These are phyloP conservation scores for Argopecten irradians DNA, from an alignment of 1,140 invertebrate species.

Conservation along the genomic window DNA sequence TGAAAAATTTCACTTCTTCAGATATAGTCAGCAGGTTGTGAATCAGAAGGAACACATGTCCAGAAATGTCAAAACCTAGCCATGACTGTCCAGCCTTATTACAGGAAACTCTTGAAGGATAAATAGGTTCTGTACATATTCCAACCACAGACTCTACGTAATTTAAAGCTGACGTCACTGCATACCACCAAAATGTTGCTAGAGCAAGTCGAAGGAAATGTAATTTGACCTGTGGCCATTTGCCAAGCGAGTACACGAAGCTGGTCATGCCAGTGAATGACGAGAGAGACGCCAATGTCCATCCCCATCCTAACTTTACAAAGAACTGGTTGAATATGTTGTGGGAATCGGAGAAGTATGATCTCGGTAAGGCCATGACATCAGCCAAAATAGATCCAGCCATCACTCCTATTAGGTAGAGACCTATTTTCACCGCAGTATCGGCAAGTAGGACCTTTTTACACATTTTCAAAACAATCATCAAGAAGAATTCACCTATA, in stretches of 20 bases:
- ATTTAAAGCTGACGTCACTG: constrained; percentile 90
- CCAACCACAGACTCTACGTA: constrained; percentile 90
- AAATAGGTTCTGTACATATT: constrained; percentile 81
- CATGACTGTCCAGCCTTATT: constrained; percentile 79
- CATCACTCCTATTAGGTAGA: constrained; percentile 89
- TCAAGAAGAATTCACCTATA: constrained; percentile 86
- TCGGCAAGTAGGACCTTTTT: constrained; percentile 89
- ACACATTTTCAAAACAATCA: constrained; percentile 91
- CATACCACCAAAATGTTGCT: constrained; percentile 92
- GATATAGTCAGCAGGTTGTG: constrained; percentile 93
- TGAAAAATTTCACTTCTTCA: constrained; percentile 91
- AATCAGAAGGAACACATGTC: constrained; percentile 95
- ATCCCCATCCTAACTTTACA: constrained; percentile 96
- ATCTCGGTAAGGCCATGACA: constrained; percentile 85
- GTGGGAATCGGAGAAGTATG: constrained; percentile 90
- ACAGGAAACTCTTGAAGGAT: constrained; percentile 62
- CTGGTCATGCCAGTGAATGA: constrained; percentile 89
- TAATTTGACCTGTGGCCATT: constrained; percentile 80
- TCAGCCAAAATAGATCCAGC: constrained; percentile 90
- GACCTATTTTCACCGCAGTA: constrained; percentile 88
- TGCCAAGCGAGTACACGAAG: constrained; percentile 89
- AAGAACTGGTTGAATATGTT: constrained; percentile 95
- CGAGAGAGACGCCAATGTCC: constrained; percentile 87
- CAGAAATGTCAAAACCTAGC: constrained; percentile 96
- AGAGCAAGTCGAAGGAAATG: constrained; percentile 87